Evolutionary conservation across 2,113 vertebrate genomes (phyloP).

Genomic region (Chaenocephalus aceratus): DNA sequence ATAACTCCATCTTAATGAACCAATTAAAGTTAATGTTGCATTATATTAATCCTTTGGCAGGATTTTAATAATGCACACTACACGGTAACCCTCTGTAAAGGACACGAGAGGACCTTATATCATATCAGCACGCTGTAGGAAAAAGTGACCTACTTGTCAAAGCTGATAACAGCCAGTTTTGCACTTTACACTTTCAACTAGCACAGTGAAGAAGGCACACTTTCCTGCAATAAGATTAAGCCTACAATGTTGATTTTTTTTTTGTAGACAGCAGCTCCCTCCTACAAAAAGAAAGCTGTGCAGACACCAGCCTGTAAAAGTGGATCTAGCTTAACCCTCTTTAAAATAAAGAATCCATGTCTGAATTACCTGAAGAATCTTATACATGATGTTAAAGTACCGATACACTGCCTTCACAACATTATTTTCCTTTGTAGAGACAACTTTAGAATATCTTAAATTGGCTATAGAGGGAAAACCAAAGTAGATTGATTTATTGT

Average conservation of each 20-base stretch:
- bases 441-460: neutral
- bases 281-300: neutral
- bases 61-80: neutral
- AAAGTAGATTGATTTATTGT: too few relatives aligned
- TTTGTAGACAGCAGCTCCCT: neutral
- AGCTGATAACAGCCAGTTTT: conserved; percentile 5
- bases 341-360: neutral
- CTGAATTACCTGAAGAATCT: neutral
- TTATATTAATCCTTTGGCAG: neutral
- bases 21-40: neutral
- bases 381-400: neutral
- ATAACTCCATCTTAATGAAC: neutral
- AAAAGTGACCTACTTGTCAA: neutral
- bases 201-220: neutral
- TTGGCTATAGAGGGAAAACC: neutral
- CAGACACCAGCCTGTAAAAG: neutral
- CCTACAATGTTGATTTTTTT: too few relatives aligned
- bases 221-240: neutral
- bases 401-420: neutral
- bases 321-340: neutral
- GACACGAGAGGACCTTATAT: neutral
- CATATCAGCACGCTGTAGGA: neutral
- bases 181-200: neutral
- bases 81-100: neutral
- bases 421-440: neutral